phyloP scores from a whole-genome alignment of 2,797 vertebrate species.

The Darevskia nairensis region DNA sequence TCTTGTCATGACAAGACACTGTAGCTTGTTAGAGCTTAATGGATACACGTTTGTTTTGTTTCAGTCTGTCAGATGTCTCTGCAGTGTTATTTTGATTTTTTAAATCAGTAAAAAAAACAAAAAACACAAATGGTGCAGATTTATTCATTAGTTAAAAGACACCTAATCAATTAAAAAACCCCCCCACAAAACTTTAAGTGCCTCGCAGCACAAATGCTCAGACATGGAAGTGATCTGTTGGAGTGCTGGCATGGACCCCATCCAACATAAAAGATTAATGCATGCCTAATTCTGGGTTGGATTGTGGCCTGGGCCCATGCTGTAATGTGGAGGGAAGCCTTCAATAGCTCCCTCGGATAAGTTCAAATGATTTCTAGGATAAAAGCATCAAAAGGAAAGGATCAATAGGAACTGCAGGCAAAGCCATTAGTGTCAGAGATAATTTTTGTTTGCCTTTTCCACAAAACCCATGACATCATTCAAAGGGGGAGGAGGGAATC shows the following conservation, averaged over 20 bases:
- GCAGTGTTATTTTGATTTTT: background rate
- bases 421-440: slow-evolving; percentile 9
- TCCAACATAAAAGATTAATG: background rate
- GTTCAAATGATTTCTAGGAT: background rate
- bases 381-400: background rate
- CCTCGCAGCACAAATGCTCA: background rate
- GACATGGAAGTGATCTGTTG: background rate
- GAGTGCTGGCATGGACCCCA: background rate
- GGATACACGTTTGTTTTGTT: background rate
- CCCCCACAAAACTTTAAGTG: background rate
- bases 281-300: background rate
- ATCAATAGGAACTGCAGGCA: slow-evolving; percentile 10
- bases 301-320: background rate
- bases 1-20: background rate
- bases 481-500: background rate
- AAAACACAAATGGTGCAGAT: background rate
- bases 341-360: background rate
- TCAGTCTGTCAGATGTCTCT: background rate
- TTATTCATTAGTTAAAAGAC: background rate
- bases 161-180: background rate
- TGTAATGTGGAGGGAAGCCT: background rate
- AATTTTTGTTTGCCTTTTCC: slow-evolving; percentile 9
- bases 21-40: background rate
- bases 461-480: slow-evolving; percentile 20
- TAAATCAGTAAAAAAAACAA: background rate